Conservation (phyloP, 2,113 vertebrate genomes). For the Speoplatyrhinus poulsoni region DNA sequence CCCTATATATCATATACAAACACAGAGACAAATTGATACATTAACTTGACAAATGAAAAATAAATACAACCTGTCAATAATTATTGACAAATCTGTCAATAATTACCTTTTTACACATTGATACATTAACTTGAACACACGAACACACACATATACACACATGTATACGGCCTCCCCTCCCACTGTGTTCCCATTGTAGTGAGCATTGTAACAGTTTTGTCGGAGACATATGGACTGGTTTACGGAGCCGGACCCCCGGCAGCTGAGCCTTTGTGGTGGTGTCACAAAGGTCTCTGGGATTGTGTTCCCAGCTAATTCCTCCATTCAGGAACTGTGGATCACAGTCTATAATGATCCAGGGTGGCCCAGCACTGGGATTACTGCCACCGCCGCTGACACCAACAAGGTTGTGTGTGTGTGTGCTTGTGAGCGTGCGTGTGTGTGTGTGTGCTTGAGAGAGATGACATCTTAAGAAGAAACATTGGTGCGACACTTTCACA, state of each 20-base stretch:
- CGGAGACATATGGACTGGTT: conserved; percentile 79
- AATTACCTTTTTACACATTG: too few species aligned
- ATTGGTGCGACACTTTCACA: conserved; percentile 57
- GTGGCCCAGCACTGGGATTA: conserved; percentile 74
- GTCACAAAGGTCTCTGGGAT: conserved; percentile 76
- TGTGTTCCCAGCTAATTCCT: conserved; percentile 82
- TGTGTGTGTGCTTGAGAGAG: conserved; percentile 24
- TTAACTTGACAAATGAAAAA: too few species aligned
- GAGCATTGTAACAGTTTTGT: conserved; percentile 81
- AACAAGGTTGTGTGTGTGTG: conserved; percentile 51
- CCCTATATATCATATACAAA: conserved; percentile 50
- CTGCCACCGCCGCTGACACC: conserved; percentile 64
- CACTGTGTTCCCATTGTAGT: conserved; percentile 74
- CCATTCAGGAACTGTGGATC: conserved; percentile 77
- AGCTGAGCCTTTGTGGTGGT: conserved; percentile 76
- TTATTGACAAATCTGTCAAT: too few species aligned
- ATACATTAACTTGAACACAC: conserved; percentile 19
- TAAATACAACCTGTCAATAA: too few species aligned
- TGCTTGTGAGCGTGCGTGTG: conserved; percentile 5
- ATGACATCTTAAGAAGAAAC: conserved; percentile 69
- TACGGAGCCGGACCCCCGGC: conserved; percentile 73
- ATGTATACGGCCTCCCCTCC: too few species aligned
- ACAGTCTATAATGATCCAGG: conserved; percentile 83
- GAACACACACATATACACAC: conserved; percentile 6
- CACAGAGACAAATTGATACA: conserved; percentile 36